phyloP scores from a whole-genome alignment of 37 sponge, comb jelly and placozoan species.

The Chondrilla cf. caribensis region DNA sequence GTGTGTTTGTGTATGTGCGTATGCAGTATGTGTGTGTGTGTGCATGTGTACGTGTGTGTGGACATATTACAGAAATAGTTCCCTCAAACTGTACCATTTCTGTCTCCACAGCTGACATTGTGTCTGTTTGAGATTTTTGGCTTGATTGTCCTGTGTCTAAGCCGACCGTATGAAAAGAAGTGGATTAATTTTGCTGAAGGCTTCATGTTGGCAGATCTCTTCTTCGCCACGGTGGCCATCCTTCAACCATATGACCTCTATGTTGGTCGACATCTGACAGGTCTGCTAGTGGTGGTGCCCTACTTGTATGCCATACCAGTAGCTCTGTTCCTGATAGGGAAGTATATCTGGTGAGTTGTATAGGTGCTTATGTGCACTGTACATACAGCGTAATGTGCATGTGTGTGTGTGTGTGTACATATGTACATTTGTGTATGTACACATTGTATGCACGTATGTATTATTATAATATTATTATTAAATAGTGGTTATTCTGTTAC shows the following conservation, averaged over 20 bases:
- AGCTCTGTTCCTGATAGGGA: not conserved
- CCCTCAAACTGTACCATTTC: no score
- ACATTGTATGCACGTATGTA: no score
- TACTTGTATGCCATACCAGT: slow-evolving; percentile 36
- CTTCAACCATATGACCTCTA: slow-evolving; percentile 45
- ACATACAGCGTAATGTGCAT: no score
- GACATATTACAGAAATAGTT: not conserved
- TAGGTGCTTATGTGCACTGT: no score
- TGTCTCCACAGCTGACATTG: not conserved
- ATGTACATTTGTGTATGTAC: no score
- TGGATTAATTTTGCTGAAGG: slow-evolving; percentile 60
- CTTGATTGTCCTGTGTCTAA: slow-evolving; percentile 48
- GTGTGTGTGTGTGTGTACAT: no score
- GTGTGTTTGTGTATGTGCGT: not conserved
- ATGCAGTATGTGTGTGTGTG: no score
- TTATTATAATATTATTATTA: no score
- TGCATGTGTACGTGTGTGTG: not conserved
- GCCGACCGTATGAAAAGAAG: slow-evolving; percentile 58
- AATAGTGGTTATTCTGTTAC: no score
- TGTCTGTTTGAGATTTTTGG: slow-evolving; percentile 14
- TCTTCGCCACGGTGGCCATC: slow-evolving; percentile 55
- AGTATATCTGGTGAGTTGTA: not conserved
- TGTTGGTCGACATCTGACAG: slow-evolving; percentile 17
- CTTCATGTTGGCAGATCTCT: slow-evolving; percentile 46
- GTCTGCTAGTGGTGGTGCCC: slow-evolving; percentile 47